phyloP scores from a whole-genome alignment of 2,113 vertebrate genomes.

The Pampusana beccarii region DNA sequence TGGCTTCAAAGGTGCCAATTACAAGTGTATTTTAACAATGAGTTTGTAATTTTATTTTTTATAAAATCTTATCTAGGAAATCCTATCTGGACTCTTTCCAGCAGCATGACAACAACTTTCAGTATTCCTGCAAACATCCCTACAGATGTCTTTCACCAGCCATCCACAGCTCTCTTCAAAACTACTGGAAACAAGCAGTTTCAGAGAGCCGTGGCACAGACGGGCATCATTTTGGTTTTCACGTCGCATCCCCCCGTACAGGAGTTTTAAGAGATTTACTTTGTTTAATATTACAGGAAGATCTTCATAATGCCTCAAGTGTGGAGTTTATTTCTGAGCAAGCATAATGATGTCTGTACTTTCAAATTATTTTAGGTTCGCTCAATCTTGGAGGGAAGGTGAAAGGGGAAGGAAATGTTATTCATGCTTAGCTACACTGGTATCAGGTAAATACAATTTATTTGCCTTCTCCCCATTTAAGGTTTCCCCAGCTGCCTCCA shows the following conservation, averaged over 20 bases:
- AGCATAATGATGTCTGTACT: neutral
- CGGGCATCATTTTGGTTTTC: neutral
- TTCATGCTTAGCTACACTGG: neutral
- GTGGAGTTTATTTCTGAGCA: neutral
- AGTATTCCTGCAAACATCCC: neutral
- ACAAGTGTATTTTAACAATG: neutral
- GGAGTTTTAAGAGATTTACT: neutral
- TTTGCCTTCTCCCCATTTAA: neutral
- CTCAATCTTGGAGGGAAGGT: neutral
- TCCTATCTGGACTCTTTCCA: neutral
- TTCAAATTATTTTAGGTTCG: neutral
- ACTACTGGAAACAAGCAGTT: neutral
- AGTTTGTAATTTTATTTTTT: neutral
- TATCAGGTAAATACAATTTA: neutral
- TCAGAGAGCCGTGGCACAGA: neutral
- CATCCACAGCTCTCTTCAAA: neutral
- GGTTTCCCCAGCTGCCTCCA: constrained; percentile 6
- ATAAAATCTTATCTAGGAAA: neutral
- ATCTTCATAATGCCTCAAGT: neutral
- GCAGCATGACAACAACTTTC: neutral
- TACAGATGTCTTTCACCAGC: neutral
- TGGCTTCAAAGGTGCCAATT: neutral
- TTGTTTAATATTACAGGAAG: neutral
- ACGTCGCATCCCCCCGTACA: neutral
- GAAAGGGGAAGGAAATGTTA: neutral